Evolutionary conservation across 2,797 vertebrate genomes (phyloP).

Genomic region (Crocidura indochinensis): DNA sequence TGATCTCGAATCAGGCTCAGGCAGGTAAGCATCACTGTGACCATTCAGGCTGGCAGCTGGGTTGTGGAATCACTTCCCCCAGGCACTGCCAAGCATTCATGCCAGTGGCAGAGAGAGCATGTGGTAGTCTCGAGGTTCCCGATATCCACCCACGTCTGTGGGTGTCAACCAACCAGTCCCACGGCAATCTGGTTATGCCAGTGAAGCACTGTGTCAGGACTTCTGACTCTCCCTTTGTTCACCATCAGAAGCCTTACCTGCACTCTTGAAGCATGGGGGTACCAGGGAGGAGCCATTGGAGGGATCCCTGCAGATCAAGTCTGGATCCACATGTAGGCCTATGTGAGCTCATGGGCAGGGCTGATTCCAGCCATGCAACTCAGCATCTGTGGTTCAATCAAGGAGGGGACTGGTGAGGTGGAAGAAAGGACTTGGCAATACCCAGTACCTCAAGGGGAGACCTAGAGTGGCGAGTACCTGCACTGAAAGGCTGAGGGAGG

Average conservation of each 20-base stretch:
- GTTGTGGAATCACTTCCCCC: background rate
- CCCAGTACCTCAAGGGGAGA: background rate
- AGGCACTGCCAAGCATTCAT: background rate
- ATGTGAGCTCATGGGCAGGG: background rate
- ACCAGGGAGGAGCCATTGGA: no score
- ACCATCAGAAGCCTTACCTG: no score
- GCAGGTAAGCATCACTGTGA: constrained; percentile 68
- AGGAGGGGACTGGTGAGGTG: background rate
- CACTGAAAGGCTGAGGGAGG: background rate
- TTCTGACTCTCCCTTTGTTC: background rate
- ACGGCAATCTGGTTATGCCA: background rate
- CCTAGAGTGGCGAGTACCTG: background rate
- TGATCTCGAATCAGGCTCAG: constrained; percentile 30
- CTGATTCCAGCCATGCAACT: background rate
- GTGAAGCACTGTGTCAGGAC: background rate
- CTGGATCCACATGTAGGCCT: no score
- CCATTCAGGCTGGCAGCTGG: background rate
- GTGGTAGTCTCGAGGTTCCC: background rate
- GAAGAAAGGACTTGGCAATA: background rate
- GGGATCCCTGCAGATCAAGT: no score
- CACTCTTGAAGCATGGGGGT: no score
- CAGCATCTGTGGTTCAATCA: background rate
- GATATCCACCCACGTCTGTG: background rate
- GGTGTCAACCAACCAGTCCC: background rate
- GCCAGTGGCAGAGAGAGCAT: background rate